phyloP scores from a whole-genome alignment of 2,113 vertebrate species.

The Zingel zingel region DNA sequence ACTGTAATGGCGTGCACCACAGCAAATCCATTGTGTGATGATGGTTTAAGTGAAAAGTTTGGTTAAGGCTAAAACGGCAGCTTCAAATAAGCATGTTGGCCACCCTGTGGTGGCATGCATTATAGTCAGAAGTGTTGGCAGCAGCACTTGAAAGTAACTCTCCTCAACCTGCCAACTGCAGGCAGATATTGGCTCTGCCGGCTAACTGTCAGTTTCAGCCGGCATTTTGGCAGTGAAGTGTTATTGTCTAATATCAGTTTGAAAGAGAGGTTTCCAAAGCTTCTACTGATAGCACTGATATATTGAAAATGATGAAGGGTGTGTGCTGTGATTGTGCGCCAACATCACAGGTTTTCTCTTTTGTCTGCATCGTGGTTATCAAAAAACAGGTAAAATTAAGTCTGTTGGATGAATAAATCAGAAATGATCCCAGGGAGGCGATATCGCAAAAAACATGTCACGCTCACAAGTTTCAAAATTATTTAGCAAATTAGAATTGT shows the following conservation, averaged over 20 bases:
- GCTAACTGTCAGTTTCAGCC: conserved; percentile 37
- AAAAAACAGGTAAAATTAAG: neutral
- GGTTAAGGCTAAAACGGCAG: conserved; percentile 35
- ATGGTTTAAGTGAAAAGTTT: conserved; percentile 40
- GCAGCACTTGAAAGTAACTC: conserved; percentile 45
- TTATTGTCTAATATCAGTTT: conserved; percentile 40
- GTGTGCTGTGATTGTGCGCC: neutral
- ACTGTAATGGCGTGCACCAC: neutral
- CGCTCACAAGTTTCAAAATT: neutral
- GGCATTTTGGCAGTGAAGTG: conserved; percentile 30
- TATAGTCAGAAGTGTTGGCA: conserved; percentile 51
- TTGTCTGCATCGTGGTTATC: neutral
- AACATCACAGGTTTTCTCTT: neutral
- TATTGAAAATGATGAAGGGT: neutral
- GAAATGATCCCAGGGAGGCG: neutral
- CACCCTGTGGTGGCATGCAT: conserved; percentile 30
- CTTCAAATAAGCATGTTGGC: conserved; percentile 32
- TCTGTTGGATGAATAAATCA: neutral
- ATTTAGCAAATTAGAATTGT: neutral
- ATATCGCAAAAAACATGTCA: neutral
- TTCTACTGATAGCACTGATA: conserved; percentile 1
- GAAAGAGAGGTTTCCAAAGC: conserved; percentile 18
- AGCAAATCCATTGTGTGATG: conserved; percentile 38
- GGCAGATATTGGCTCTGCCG: conserved; percentile 49
- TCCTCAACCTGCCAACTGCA: conserved; percentile 46